Percentiles rank a stretch among this genome's conserved stretches.
phyloP scores from a whole-genome alignment of 2,113 vertebrate genomes.

The Chionis minor region DNA sequence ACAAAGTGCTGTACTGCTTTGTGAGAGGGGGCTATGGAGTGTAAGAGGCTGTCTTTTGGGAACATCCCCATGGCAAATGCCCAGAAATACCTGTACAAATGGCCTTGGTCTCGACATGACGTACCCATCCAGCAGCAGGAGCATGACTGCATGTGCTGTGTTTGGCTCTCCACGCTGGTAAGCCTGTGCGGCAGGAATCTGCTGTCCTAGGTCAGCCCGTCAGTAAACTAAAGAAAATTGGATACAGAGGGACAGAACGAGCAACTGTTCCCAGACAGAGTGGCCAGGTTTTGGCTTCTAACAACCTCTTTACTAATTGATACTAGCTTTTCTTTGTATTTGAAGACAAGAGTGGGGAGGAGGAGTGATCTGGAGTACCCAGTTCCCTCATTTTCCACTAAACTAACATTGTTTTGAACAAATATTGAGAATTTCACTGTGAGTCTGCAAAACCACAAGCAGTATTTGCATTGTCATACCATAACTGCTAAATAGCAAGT shows the following conservation, averaged over 20 bases:
- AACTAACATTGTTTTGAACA: constrained; percentile 4
- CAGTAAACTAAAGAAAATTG: neutral
- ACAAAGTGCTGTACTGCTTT: neutral
- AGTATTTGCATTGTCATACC: constrained; percentile 24
- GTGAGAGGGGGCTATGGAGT: neutral
- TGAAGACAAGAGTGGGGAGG: neutral
- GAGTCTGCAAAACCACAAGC: constrained; percentile 26
- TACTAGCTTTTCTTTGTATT: neutral
- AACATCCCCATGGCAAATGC: neutral
- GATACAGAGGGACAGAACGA: neutral
- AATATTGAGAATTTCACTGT: constrained; percentile 21
- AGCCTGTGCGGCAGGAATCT: neutral
- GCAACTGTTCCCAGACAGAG: neutral
- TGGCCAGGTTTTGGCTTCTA: neutral
- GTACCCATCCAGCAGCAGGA: neutral
- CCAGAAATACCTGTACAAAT: neutral
- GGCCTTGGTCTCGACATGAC: accelerated
- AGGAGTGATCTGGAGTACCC: neutral
- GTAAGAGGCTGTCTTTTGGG: neutral
- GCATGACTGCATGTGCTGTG: accelerated
- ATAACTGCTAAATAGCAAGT: neutral
- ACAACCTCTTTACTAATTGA: neutral
- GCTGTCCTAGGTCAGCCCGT: neutral
- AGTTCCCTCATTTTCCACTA: neutral
- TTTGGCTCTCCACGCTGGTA: neutral